phyloP scores from a whole-genome alignment of 2,797 vertebrate species.

The Micromesistius poutassou region DNA sequence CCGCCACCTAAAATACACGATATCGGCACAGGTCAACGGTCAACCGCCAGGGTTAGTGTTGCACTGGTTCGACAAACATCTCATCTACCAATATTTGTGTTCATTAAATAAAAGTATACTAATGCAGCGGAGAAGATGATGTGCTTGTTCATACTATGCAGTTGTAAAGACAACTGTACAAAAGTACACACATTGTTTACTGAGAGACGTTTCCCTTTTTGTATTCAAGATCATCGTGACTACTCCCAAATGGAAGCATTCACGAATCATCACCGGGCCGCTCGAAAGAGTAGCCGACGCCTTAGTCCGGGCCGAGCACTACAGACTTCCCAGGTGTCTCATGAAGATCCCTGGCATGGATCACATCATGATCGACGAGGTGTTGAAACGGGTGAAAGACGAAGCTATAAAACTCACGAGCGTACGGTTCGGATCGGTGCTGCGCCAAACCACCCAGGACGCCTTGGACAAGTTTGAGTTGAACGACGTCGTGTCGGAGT shows the following conservation, averaged over 20 bases:
- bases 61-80: background rate
- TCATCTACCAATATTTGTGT: background rate
- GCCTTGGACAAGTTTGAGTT: background rate
- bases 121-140: background rate
- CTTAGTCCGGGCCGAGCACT: background rate
- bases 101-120: background rate
- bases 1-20: background rate
- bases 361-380: background rate
- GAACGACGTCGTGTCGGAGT: background rate
- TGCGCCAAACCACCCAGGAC: background rate
- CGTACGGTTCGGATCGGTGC: background rate
- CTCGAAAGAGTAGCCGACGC: background rate
- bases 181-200: background rate
- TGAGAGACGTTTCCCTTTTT: background rate
- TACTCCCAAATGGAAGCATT: background rate
- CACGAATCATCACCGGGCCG: background rate
- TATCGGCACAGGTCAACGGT: background rate
- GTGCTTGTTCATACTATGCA: background rate
- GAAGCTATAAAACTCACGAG: background rate
- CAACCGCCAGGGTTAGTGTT: background rate
- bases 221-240: background rate
- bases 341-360: background rate
- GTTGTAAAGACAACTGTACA: background rate
- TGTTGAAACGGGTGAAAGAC: background rate
- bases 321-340: background rate